A percentile compares a stretch with the other conserved stretches of the same genome.
These are phyloP conservation scores for Boloria selene DNA, from an alignment of 2,888 invertebrate species.

Conservation along the genomic window DNA sequence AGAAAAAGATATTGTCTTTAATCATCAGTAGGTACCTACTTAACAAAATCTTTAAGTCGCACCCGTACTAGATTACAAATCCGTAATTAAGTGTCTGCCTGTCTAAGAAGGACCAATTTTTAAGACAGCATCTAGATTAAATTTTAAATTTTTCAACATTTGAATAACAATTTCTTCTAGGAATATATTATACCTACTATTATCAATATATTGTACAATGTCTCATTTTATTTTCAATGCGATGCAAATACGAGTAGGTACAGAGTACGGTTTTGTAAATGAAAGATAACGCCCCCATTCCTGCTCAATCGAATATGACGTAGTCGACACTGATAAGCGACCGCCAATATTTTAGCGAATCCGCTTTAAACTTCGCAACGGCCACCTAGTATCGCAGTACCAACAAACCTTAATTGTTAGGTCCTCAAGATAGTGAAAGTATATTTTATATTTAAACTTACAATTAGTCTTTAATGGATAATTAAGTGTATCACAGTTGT, in stretches of 20 bases:
- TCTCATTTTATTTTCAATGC: background rate
- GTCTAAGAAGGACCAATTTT: no score
- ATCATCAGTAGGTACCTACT: no score
- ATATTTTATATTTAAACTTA: background rate
- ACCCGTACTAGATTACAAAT: no score
- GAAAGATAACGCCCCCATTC: slow-evolving; percentile 66
- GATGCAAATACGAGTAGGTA: slow-evolving; percentile 7
- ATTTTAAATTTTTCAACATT: background rate
- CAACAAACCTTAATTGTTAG: background rate
- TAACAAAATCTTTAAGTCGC: no score
- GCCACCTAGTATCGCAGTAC: background rate
- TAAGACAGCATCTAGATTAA: no score
- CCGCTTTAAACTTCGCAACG: slow-evolving; percentile 14
- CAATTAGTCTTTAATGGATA: background rate
- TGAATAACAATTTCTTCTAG: background rate
- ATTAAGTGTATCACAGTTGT: no score
- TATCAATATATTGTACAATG: background rate
- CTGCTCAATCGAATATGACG: slow-evolving; percentile 51
- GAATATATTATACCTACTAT: background rate
- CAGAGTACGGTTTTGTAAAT: slow-evolving; percentile 23
- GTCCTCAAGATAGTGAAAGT: background rate
- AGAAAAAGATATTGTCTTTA: no score
- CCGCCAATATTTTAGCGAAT: slow-evolving; percentile 40
- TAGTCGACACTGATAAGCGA: slow-evolving; percentile 54
- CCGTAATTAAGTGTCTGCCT: no score